Conservation (phyloP, 2,797 vertebrate genomes). For the Parauchenoglanis punctatus region DNA sequence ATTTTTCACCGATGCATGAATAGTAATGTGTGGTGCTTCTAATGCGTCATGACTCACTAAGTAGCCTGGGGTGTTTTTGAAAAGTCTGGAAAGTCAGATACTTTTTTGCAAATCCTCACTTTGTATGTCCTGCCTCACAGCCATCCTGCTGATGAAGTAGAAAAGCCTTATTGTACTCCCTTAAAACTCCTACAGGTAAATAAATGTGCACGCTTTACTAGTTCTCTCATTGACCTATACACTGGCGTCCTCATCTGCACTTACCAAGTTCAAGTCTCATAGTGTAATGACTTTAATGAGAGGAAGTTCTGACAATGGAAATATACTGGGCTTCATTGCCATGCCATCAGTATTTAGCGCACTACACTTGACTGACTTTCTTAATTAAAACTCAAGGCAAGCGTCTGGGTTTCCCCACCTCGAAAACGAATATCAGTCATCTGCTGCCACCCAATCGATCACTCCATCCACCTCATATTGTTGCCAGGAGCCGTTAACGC, state of each 20-base stretch:
- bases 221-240: conserved; percentile 3
- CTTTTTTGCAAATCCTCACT: neutral
- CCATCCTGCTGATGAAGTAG: neutral
- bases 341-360: conserved; percentile 50
- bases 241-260: conserved; percentile 4
- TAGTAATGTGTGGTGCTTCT: conserved; percentile 42
- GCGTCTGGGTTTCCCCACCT: conserved; percentile 41
- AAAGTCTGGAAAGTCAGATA: conserved; percentile 30
- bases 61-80: conserved; percentile 6
- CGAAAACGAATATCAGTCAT: conserved; percentile 52
- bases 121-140: neutral
- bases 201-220: neutral
- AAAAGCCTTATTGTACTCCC: neutral
- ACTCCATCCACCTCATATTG: conserved; percentile 37
- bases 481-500: conserved; percentile 37
- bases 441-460: conserved; percentile 46
- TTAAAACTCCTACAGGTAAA: conserved; percentile 11
- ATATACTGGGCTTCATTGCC: conserved; percentile 31
- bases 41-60: conserved; percentile 28
- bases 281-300: conserved; percentile 32
- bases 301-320: conserved; percentile 17
- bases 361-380: conserved; percentile 40
- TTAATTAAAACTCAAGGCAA: conserved; percentile 55
- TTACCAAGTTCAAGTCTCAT: neutral
- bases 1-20: conserved; percentile 51